Conservation (phyloP, 2,888 invertebrate species). For the Teleiodes luculella region DNA sequence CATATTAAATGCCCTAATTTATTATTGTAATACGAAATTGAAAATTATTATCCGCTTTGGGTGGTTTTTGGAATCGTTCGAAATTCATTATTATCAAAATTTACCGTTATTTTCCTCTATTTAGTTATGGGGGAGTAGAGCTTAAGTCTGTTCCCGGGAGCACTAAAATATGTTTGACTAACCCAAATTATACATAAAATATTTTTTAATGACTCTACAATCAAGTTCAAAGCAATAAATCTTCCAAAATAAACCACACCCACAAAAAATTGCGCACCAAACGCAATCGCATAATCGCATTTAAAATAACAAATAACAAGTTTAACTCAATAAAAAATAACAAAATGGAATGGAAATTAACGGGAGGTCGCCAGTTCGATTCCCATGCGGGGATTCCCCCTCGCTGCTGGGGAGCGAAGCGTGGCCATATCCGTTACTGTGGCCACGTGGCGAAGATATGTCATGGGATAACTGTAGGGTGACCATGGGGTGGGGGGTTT, state of each 20-base stretch:
- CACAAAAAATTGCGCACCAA: background rate
- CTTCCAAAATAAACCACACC: background rate
- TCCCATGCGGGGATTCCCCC: background rate
- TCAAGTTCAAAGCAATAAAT: background rate
- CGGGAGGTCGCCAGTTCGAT: background rate
- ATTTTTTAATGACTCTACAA: background rate
- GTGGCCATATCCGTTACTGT: slow-evolving; percentile 5
- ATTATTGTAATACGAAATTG: too few relatives aligned
- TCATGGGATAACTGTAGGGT: slow-evolving; percentile 1
- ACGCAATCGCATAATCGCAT: slow-evolving; percentile 1
- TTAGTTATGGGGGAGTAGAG: too few relatives aligned
- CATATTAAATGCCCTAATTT: too few relatives aligned
- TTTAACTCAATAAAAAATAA: slow-evolving; percentile 5
- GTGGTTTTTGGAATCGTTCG: too few relatives aligned
- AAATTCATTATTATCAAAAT: too few relatives aligned
- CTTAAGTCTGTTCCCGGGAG: too few relatives aligned
- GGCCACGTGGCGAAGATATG: slow-evolving; percentile 1
- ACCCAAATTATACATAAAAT: too few relatives aligned
- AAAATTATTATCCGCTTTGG: too few relatives aligned
- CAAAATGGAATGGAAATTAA: slow-evolving; percentile 2
- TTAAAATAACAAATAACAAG: slow-evolving; percentile 1
- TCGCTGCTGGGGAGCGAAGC: background rate
- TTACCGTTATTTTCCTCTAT: too few relatives aligned
- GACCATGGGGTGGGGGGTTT: background rate
- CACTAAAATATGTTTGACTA: too few relatives aligned